Evolutionary conservation across 2,888 invertebrate species (phyloP).

Genomic region (Eupithecia exiguata): DNA sequence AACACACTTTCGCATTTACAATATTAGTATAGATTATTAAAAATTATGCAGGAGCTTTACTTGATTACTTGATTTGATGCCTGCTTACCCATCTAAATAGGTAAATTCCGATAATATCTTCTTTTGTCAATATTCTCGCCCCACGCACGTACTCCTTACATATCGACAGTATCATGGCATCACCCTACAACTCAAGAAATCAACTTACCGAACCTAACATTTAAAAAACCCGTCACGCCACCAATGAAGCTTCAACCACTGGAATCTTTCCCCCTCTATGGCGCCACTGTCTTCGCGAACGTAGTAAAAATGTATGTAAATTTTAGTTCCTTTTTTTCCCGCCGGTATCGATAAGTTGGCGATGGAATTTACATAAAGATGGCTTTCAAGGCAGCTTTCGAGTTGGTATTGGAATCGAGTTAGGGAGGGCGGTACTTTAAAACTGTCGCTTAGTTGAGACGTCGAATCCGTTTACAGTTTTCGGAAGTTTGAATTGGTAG

Average conservation of each 20-base stretch:
- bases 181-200: constrained; percentile 53
- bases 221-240: constrained; percentile 72
- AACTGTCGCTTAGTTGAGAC: constrained; percentile 82
- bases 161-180: constrained; percentile 23
- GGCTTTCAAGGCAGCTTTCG: constrained; percentile 69
- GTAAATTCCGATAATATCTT: neutral
- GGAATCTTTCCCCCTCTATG: constrained; percentile 41
- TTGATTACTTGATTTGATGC: neutral
- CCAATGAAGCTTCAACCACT: constrained; percentile 57
- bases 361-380: constrained; percentile 80
- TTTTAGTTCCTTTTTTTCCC: constrained; percentile 49
- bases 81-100: neutral
- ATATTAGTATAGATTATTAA: too few relatives aligned
- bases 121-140: neutral
- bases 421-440: constrained; percentile 76
- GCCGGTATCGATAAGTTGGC: constrained; percentile 61
- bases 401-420: constrained; percentile 80
- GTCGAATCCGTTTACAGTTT: constrained; percentile 81
- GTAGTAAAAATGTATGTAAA: constrained; percentile 33
- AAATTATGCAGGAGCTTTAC: too few relatives aligned
- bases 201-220: constrained; percentile 64
- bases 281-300: constrained; percentile 40
- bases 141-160: constrained; percentile 1
- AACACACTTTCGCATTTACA: too few relatives aligned
- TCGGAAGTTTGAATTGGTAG: constrained; percentile 61